Evolutionary conservation across 2,797 vertebrate species (phyloP), one percentile per base, ranked within the genome.

Genomic region (Amphiprion clarkii): DNA sequence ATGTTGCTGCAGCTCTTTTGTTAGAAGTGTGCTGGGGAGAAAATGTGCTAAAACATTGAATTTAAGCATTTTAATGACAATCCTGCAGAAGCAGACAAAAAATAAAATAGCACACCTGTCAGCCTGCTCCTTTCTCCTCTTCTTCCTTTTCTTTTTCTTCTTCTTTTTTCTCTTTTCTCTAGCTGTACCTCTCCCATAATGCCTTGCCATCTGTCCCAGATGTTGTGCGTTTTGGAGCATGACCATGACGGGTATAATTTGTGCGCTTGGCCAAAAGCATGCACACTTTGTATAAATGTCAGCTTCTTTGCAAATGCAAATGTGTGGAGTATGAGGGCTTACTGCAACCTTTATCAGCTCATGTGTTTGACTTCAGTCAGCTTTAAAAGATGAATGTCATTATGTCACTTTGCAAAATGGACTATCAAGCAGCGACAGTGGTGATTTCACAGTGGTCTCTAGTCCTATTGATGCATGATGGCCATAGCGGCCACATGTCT

Each of bases 131-230:
- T 54, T 53, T 33, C 67, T 60, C 74, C 21, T 27, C 57, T 56
- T 62, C 51, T 27, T 27, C 27, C 4, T 27, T 4, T 27, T 27
- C 27, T 27, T 27, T 4, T 27, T 27, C 27, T 27, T 27, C 27
- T 27, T 27, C 27, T 27, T 27, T 4, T 27, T 27, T 4, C 4
- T 27, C 27, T 27, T 2, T 65, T 54, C 21, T 83, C 74, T 59
- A 77, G 70, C 82, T 85, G 54, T 76, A 73, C 46, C 64, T 71
- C 87, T 79, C 75, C 83, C 83, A 85, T 84, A 86, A 90, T 81
- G 77, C 77, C 46, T 17, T 23, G 66, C 90, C 92, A 90, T 93
- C 91, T 93, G 92, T 88, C 82, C 85, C 86, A 91, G 91, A 87
- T 91, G 86, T 86, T 90, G 82, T 72, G 78, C 63, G 79, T 86